A percentile compares a stretch with the other conserved stretches of the same genome.
Evolutionary conservation across 2,888 invertebrate genomes (phyloP).

Genomic region (Anagyrus pseudococci): DNA sequence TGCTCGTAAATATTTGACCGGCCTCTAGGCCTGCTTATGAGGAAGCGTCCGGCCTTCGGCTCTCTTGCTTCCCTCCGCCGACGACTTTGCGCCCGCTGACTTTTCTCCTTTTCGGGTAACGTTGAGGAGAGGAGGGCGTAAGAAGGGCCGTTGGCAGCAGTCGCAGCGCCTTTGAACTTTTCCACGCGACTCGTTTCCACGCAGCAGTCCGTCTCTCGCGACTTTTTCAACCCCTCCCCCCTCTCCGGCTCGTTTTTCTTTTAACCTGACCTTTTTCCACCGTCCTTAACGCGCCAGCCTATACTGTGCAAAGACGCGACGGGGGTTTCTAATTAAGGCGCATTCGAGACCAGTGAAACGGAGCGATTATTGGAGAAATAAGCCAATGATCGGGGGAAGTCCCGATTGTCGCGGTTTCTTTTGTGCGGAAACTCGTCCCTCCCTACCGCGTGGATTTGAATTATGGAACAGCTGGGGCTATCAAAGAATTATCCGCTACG

Average conservation of each 20-base stretch:
- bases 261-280: background rate
- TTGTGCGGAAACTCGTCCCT: no score
- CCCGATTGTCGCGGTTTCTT: no score
- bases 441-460: no score
- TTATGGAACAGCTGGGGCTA: no score
- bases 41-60: constrained; percentile 36
- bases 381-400: no score
- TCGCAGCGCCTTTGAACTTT: constrained; percentile 14
- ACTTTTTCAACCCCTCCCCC: background rate
- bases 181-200: constrained; percentile 9
- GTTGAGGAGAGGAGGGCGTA: background rate
- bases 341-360: background rate
- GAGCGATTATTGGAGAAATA: no score
- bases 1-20: constrained; percentile 55
- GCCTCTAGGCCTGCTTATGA: constrained; percentile 53
- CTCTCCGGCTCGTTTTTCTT: background rate
- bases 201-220: no score
- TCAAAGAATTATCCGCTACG: no score
- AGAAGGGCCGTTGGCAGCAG: no score
- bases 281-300: background rate
- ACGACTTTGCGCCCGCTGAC: background rate
- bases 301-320: background rate
- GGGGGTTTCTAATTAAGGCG: constrained; percentile 14
- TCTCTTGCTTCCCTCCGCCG: no score
- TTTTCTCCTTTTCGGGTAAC: background rate